Base-by-base conservation (phyloP, 2,113 vertebrate species). In the Burhinus oedicnemus region DNA sequence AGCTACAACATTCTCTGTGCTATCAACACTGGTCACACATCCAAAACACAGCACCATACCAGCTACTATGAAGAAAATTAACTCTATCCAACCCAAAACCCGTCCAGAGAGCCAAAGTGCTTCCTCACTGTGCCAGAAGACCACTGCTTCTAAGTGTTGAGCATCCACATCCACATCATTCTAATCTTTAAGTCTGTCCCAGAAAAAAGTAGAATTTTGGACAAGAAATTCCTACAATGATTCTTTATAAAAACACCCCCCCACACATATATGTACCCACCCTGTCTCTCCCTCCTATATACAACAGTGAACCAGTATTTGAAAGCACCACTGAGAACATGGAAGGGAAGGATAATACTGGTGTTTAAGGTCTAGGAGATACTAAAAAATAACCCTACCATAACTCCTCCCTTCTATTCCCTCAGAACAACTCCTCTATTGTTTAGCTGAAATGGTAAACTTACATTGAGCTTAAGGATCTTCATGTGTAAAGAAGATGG, bases 231-330 rank as follows among this genome's bases (percentile, higher is more conserved):
- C 17, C 70, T 44, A 66, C 27, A 36, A 62, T 2, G 21, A 42
- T 55, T 83, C 18, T n/a, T 82, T 49, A 40, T 18, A 58, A 89
- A 83, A 66, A 66, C 6, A 27, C 18, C 15, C 18, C 2, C 2
- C 3, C 22, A 47, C 20, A 47, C 20, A 2, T 2, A 3, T 3
- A 18, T 0, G 8, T 7, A 57, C 10, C 17, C 22, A 23, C 17
- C 9, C 57, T 19, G 8, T 34, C 65, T 55, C 74, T 84, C 47
- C 17, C 42, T 72, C 49, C 52, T 45, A 14, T 5, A 36, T 4
- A 54, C 27, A 64, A 29, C 26, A 65, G 15, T 9, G 52, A 66
- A 85, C 15, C 38, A 47, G 2, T 12, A 32, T 23, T 40, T 29
- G 16, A 84, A 84, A 90, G 15, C 45, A 88, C 25, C 62, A 62